Base-by-base conservation (phyloP, 2,797 vertebrate genomes). In the Leuciscus waleckii region DNA sequence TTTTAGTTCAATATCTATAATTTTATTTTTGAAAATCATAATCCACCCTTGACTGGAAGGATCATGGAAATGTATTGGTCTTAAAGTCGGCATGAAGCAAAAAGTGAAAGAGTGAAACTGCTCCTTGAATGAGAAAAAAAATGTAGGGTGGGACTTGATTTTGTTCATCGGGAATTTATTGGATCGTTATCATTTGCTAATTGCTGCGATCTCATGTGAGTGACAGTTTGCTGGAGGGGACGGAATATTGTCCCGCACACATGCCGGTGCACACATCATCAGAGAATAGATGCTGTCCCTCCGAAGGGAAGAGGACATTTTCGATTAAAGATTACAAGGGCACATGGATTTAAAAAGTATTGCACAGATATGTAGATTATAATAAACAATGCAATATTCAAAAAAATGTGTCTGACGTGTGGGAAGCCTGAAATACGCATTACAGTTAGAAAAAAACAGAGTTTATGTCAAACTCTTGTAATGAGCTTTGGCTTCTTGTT, bases 401-500 rank as follows among this genome's bases (percentile, higher is more conserved):
- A 9, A 23, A n/a, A 23, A n/a, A 10, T 0, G 0, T 77, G 35
- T 39, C 37, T 41, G 61, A 26, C 41, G 7, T 79, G 21, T 61
- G 39, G 2, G 76, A 61, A 21, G 3, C 58, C 29, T 43, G 35
- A 29, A 78, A 67, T 49, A 35, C 7, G 43, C 39, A n/a, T 39
- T 39, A 43, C 17, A 21, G 9, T n/a, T 9, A 26, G 58, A 61
- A 19, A 19, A 37, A 56, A 37, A 1, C 21, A 21, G n/a, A 19
- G 41, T 78, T 19, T 63, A 29, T 78, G 37, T 13, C 37, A 43
- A 63, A 63, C 35, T 39, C 37, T 61, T 78, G 23, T 29, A 78
- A 63, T 79, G 41, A 79, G 61, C 6, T 67, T 67, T 79, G 39
- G 3, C 17, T 67, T 67, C 26, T 49, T 67, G 61, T 65, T 46